phyloP scores from a whole-genome alignment of 1,140 invertebrate genomes.

The Berghia stephanieae region DNA sequence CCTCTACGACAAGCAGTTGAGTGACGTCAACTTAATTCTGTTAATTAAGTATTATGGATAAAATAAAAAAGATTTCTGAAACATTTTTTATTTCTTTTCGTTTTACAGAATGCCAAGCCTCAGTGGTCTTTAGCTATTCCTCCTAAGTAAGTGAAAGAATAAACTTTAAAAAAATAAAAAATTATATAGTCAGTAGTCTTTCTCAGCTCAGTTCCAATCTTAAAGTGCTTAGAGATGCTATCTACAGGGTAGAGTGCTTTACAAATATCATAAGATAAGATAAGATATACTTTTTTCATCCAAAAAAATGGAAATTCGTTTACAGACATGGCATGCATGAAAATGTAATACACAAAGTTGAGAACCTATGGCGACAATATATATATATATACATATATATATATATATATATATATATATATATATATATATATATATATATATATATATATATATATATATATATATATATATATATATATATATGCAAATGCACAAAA shows the following conservation, averaged over 20 bases:
- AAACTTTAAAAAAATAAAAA: no score
- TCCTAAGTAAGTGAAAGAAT: no score
- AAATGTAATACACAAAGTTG: background rate
- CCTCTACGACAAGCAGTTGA: no score
- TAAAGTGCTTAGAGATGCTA: background rate
- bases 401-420: slow-evolving; percentile 5
- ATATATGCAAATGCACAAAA: background rate
- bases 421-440: slow-evolving; percentile 23
- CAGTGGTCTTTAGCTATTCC: no score
- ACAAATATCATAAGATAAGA: background rate
- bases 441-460: slow-evolving; percentile 23
- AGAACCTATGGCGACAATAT: background rate
- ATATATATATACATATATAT: slow-evolving; percentile 18
- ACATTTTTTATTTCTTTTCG: no score
- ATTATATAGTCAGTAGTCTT: no score
- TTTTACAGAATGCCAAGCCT: no score
- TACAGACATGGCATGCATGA: background rate
- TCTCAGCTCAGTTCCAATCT: no score
- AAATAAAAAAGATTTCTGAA: no score
- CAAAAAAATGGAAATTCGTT: background rate
- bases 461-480: slow-evolving; percentile 23
- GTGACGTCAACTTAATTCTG: no score
- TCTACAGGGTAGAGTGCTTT: background rate
- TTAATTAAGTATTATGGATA: no score
- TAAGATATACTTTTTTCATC: background rate